A percentile compares a stretch with the other conserved stretches of the same genome.
phyloP scores from a whole-genome alignment of 2,113 vertebrate species.

The Calypte anna region DNA sequence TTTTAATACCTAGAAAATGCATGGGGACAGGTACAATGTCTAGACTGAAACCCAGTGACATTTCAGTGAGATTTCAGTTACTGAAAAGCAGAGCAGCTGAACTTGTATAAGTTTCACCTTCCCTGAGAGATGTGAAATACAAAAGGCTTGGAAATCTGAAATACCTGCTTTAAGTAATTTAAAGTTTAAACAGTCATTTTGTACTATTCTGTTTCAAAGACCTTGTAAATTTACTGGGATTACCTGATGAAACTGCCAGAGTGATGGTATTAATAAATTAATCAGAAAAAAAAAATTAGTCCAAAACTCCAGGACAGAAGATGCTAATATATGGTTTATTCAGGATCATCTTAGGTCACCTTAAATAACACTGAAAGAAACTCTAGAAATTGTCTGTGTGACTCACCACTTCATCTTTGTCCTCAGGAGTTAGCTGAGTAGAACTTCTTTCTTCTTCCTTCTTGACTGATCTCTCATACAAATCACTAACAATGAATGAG shows the following conservation, averaged over 20 bases:
- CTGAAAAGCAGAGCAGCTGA: neutral
- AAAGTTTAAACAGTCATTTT: neutral
- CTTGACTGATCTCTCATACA: slow-evolving; percentile 88
- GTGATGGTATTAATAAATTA: neutral
- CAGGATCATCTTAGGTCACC: neutral
- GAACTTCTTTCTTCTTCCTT: slow-evolving; percentile 84
- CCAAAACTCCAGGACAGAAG: neutral
- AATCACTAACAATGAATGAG: slow-evolving; percentile 94
- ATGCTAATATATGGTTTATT: neutral
- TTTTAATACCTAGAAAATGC: neutral
- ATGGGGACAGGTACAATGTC: neutral
- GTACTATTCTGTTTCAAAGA: neutral
- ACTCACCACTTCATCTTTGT: slow-evolving; percentile 89
- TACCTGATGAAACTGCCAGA: neutral
- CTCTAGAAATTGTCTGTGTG: neutral
- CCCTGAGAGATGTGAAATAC: neutral
- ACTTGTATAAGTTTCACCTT: neutral
- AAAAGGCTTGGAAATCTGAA: neutral
- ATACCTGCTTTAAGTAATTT: neutral
- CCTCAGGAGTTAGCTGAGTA: slow-evolving; percentile 80
- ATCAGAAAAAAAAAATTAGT: neutral
- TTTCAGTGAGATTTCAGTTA: neutral
- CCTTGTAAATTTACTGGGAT: neutral
- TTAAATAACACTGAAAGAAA: neutral
- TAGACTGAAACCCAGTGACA: neutral